Evolutionary conservation across 2,888 invertebrate genomes (phyloP), one percentile per base, ranked within the genome.

Genomic region (Cremastobaeus sp.): DNA sequence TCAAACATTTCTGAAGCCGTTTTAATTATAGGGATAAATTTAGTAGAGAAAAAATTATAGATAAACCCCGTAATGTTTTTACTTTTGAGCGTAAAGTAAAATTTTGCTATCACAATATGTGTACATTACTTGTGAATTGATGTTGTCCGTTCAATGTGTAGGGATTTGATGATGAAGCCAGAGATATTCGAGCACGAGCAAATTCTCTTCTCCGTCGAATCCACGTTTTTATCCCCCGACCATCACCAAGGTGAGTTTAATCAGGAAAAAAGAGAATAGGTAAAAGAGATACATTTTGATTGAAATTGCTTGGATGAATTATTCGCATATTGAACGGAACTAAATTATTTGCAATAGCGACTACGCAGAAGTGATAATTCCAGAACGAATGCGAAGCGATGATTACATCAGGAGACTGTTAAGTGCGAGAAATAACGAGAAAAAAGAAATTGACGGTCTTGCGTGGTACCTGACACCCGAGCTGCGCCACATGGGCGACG

Each of bases 111-210:
- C n/a, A n/a, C n/a, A n/a, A n/a, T n/a, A n/a, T n/a, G n/a, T n/a
- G n/a, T n/a, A n/a, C n/a, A n/a, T n/a, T n/a, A n/a, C n/a, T n/a
- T n/a, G n/a, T n/a, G n/a, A n/a, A 30, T 6, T 30, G 2, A 30
- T 5, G 2, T 37, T 9, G 15, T 37, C 3, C 11, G 2, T 48
- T 25, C 47, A 34, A 70, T 54, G 79, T 88, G 45, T 90, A 96
- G 95, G 91, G 91, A 80, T 96, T 95, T 89, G 93, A 94, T 87
- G 94, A 94, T 87, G 95, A 95, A 88, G 93, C 93, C 77, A 92
- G 93, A 84, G 91, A 92, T 81, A 95, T 96, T 85, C 92, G 95
- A 79, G 93, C 94, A 52, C 92, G 93, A 83, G 93, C 95, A 45
- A 92, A 93, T 80, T 90, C 93, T 60, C 90, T 95, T 57, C 89